phyloP scores from a whole-genome alignment of 2,888 invertebrate species.

The Chloromyia formosa region DNA sequence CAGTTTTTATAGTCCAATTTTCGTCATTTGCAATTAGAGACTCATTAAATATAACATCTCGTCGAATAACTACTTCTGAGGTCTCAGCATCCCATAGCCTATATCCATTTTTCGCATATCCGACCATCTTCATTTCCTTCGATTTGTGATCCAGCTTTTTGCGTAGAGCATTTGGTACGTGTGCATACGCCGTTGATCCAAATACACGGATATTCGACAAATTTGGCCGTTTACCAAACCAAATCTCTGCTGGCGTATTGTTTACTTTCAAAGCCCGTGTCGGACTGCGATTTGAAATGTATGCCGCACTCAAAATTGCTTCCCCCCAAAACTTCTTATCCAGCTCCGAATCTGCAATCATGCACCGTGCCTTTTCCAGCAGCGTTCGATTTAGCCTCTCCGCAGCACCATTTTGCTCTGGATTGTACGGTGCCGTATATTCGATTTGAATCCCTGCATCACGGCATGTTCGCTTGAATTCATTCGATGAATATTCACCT shows the following conservation, averaged over 20 bases:
- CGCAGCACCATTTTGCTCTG: background rate
- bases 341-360: background rate
- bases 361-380: background rate
- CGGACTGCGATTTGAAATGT: conserved; percentile 20
- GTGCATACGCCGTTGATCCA: conserved; percentile 50
- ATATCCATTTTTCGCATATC: conserved; percentile 49
- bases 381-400: background rate
- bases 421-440: background rate
- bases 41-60: conserved; percentile 47
- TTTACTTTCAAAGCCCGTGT: background rate
- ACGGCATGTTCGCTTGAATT: too few relatives aligned
- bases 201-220: conserved; percentile 50
- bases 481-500: too few relatives aligned
- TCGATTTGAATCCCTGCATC: too few relatives aligned
- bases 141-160: too few relatives aligned
- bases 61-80: conserved; percentile 36
- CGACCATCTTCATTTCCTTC: conserved; percentile 46
- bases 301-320: background rate
- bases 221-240: conserved; percentile 46
- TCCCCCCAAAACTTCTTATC: background rate
- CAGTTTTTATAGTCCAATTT: too few relatives aligned
- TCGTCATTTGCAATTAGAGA: too few relatives aligned
- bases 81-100: conserved; percentile 44
- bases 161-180: too few relatives aligned
- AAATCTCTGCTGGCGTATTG: conserved; percentile 46